Conservation (phyloP, 2,113 vertebrate species). For the Emydura subglobosa region DNA sequence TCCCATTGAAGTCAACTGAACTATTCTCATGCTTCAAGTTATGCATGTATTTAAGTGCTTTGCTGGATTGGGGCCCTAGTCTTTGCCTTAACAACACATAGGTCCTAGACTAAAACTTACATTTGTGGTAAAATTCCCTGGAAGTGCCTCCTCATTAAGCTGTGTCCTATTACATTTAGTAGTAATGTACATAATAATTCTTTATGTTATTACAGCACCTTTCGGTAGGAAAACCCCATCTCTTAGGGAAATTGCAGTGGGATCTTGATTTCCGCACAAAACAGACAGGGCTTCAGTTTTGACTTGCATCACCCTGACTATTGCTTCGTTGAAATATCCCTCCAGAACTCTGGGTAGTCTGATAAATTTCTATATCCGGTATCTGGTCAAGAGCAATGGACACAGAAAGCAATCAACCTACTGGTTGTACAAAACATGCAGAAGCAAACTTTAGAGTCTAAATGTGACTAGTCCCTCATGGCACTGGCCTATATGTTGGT, state of each 20-base stretch:
- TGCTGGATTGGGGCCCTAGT: not conserved
- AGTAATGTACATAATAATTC: not conserved
- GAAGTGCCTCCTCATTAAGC: not conserved
- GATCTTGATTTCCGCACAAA: constrained; percentile 19
- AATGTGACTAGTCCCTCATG: not conserved
- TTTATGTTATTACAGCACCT: rapidly evolving
- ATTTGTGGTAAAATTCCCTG: not conserved
- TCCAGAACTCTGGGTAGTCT: constrained; percentile 38
- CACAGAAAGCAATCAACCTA: not conserved
- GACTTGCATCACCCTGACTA: not conserved
- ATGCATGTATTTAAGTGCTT: not conserved
- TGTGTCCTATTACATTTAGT: not conserved
- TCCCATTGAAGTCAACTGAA: not conserved
- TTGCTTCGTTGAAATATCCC: constrained; percentile 46
- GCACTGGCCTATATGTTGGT: not conserved
- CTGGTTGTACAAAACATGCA: not conserved
- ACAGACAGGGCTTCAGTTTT: not conserved
- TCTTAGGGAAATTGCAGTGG: not conserved
- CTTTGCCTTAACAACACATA: not conserved
- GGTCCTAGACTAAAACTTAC: not conserved
- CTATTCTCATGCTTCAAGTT: not conserved
- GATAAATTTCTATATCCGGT: not conserved
- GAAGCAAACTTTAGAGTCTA: not conserved
- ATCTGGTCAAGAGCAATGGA: not conserved
- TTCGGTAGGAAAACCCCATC: constrained; percentile 12